Evolutionary conservation across 2,113 vertebrate species (phyloP).

Genomic region (Neopipo cinnamomea): DNA sequence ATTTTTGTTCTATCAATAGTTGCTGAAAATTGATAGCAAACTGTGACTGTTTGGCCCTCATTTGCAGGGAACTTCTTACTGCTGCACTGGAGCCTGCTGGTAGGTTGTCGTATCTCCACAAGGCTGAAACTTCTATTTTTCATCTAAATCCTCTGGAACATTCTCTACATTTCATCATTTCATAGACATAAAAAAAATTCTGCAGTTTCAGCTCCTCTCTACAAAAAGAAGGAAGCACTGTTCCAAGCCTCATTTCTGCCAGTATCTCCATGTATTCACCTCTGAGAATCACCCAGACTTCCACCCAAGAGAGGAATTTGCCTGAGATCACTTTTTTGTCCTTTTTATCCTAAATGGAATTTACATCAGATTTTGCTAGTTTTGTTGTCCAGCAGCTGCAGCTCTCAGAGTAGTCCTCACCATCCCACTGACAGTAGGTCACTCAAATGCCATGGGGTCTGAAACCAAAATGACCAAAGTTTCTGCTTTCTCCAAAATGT

Average conservation of each 20-base stretch:
- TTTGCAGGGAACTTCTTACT: neutral
- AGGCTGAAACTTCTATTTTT: neutral
- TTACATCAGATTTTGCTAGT: neutral
- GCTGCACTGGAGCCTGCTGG: neutral
- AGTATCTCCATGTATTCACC: neutral
- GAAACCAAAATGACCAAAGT: neutral
- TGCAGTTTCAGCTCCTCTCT: neutral
- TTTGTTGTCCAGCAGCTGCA: neutral
- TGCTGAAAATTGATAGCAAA: neutral
- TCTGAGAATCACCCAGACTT: neutral
- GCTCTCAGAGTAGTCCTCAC: neutral
- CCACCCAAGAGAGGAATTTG: neutral
- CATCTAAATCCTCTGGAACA: neutral
- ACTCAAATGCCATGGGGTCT: rapidly evolving
- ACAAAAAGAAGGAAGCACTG: neutral
- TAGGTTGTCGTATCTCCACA: neutral
- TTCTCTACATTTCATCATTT: neutral
- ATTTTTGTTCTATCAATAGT: neutral
- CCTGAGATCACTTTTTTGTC: neutral
- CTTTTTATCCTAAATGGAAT: neutral
- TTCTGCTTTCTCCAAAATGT: neutral
- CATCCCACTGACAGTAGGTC: neutral
- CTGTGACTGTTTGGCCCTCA: neutral
- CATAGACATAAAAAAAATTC: neutral
- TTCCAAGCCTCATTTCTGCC: neutral